A percentile compares a stretch with the other conserved stretches of the same genome.
Evolutionary conservation across 2,888 invertebrate genomes (phyloP).

Genomic region (Rhorus exstirpatorius): DNA sequence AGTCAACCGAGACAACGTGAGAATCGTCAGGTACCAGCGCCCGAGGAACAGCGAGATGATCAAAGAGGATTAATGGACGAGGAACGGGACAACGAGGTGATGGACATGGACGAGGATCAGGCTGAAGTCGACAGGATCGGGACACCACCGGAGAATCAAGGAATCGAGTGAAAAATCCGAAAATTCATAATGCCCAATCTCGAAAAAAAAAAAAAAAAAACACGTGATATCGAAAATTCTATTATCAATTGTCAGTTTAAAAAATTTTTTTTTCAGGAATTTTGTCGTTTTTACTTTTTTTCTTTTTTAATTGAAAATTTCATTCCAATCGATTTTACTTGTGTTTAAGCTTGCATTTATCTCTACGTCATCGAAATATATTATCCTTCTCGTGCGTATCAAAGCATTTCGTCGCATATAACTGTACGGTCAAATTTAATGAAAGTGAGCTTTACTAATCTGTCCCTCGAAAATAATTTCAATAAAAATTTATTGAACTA

Average conservation of each 20-base stretch:
- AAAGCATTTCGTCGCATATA: background rate
- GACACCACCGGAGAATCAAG: constrained; percentile 57
- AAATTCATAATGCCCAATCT: constrained; percentile 6
- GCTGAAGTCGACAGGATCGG: constrained; percentile 44
- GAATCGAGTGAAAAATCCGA: constrained; percentile 41
- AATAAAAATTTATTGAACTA: constrained; percentile 10
- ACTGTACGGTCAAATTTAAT: constrained; percentile 2
- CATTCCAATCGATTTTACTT: constrained; percentile 58
- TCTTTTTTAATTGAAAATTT: constrained; percentile 51
- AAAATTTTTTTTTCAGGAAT: background rate
- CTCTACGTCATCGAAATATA: background rate
- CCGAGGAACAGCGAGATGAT: constrained; percentile 53
- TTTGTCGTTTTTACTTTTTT: constrained; percentile 36
- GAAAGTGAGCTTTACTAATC: background rate
- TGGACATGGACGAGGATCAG: constrained; percentile 62
- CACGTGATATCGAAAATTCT: background rate
- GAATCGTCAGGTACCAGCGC: constrained; percentile 41
- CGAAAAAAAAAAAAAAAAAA: too few species aligned
- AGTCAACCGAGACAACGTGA: constrained; percentile 66
- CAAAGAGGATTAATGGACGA: constrained; percentile 42
- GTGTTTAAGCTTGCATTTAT: background rate
- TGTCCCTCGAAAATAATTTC: background rate
- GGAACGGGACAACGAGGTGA: constrained; percentile 48
- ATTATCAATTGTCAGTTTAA: background rate
- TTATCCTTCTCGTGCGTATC: background rate